Base-by-base conservation (phyloP, 92 coral and sea anemone genomes). In the Phymanthus crucifer region DNA sequence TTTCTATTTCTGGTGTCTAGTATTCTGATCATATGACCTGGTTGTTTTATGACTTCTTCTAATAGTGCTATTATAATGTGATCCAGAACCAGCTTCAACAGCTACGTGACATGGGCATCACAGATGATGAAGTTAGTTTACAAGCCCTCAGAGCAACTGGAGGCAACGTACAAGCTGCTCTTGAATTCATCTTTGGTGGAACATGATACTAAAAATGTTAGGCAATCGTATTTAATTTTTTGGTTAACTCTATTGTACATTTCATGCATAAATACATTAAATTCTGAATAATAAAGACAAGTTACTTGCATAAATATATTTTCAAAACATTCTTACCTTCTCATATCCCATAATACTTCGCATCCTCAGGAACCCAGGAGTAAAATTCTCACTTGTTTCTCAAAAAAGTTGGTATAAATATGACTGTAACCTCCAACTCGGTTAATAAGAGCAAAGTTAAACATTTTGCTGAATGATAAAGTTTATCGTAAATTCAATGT, bases 121-220 rank as follows among this genome's bases (percentile, higher is more conserved):
- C 97, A 12, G 97, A 95, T 76, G 97, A 95, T 65, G 91, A 97
- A 36, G 87, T 83, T 67, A 95, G 99, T 82, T 86, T 95, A 72
- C 97, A 83, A 79, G 98, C 98, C 26, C 82, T 95, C 29, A 79
- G 89, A 31, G 95, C 94, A 71, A 93, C 97, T 33, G 90, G 87
- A 37, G 99, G 99, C 17, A 89, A 95, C 34, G 94, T 95, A 11
- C 98, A 93, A 76, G 95, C 97, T 23, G 99, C 99, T 21, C 85
- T 94, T 48, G 95, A 93, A 5, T 83, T 95, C 71, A 88, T 95
- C 86, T 95, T 93, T 85, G 94, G 91, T 31, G 93, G 90, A 78
- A 81, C 85, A 57, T 81, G 50, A 76, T 32, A 18, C 1, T 46
- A n/a, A 2, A 3, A 66, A 66, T 16, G 7, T 13, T 3, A n/a